Percentiles rank a stretch among this genome's conserved stretches.
Evolutionary conservation across 2,888 invertebrate genomes (phyloP).

Genomic region (Eulithis testata): DNA sequence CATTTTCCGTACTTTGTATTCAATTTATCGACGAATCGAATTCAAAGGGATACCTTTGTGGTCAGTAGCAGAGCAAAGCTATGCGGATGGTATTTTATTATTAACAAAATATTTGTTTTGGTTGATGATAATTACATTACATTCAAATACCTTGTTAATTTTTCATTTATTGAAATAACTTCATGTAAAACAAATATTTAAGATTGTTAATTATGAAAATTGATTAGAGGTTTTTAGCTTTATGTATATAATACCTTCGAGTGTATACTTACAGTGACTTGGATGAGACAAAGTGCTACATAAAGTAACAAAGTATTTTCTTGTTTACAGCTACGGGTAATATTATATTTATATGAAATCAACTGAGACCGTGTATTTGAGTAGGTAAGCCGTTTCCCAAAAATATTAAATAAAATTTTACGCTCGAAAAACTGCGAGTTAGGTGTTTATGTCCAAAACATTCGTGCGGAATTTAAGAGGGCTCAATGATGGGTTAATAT

Average conservation of each 20-base stretch:
- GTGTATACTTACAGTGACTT: no score
- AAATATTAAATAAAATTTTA: neutral
- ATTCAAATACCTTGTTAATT: neutral
- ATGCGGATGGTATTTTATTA: neutral
- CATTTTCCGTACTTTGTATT: slow-evolving; percentile 34
- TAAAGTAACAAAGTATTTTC: no score
- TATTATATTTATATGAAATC: no score
- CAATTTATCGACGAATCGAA: slow-evolving; percentile 15
- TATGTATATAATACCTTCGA: no score
- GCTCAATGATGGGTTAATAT: slow-evolving; percentile 44
- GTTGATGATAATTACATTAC: neutral
- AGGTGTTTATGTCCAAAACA: slow-evolving; percentile 22
- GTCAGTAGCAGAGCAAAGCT: slow-evolving; percentile 22
- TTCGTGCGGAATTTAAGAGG: slow-evolving; percentile 28
- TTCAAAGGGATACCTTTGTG: slow-evolving; percentile 24
- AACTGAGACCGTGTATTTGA: no score
- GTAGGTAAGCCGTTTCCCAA: neutral
- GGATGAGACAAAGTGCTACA: no score
- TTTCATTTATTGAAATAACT: no score
- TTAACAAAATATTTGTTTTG: no score
- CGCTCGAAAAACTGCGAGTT: neutral
- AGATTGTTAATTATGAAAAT: no score
- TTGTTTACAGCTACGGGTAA: no score
- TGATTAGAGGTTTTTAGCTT: no score
- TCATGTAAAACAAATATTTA: no score